These are phyloP conservation scores for Lithophane ornitopus DNA, from an alignment of 2,888 invertebrate species.

Conservation along the genomic window DNA sequence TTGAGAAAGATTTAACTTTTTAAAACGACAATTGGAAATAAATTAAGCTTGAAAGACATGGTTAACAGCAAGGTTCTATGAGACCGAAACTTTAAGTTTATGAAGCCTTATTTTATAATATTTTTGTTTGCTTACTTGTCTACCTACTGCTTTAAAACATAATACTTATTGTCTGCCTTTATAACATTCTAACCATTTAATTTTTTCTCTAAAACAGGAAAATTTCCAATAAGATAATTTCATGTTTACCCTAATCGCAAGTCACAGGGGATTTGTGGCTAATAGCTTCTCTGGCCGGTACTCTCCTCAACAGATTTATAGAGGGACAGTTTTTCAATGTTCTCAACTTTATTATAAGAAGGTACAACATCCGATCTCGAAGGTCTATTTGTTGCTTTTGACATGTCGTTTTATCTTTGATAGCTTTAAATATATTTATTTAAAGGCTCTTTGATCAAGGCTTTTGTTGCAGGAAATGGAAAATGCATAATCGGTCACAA, in stretches of 20 bases:
- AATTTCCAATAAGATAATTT: neutral
- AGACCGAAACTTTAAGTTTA: neutral
- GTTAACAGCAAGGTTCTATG: neutral
- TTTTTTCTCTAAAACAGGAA: neutral
- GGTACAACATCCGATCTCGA: slow-evolving; percentile 72
- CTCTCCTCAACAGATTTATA: slow-evolving; percentile 72
- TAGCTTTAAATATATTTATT: slow-evolving; percentile 69
- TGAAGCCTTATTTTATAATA: neutral
- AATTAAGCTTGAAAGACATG: neutral
- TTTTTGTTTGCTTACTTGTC: neutral
- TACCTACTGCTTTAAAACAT: neutral
- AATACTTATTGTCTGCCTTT: neutral
- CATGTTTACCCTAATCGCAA: slow-evolving; percentile 59
- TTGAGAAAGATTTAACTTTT: neutral
- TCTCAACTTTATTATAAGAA: slow-evolving; percentile 73
- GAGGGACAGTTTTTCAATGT: slow-evolving; percentile 69
- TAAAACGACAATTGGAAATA: neutral
- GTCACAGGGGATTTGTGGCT: slow-evolving; percentile 77
- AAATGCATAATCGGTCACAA: slow-evolving; percentile 23
- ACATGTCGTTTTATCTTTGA: slow-evolving; percentile 78
- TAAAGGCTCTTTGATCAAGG: slow-evolving; percentile 68
- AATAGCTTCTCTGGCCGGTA: slow-evolving; percentile 79
- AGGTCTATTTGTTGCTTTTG: slow-evolving; percentile 81
- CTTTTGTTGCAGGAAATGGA: slow-evolving; percentile 33
- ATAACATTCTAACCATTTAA: neutral